Base-by-base conservation (phyloP, 1,140 invertebrate genomes). In the Penaeus japonicus region DNA sequence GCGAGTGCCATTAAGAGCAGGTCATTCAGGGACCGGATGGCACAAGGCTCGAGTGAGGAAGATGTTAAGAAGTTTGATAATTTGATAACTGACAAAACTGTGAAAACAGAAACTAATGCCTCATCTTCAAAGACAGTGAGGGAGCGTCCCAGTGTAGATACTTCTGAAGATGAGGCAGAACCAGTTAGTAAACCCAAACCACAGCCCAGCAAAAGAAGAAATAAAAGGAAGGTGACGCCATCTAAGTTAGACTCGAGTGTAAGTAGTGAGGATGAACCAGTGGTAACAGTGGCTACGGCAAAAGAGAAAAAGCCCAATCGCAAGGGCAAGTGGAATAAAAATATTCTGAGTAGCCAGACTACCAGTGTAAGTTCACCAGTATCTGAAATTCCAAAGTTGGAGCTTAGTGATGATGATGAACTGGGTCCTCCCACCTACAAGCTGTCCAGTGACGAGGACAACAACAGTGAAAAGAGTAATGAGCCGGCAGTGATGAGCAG, bases 301-400 rank as follows among this genome's bases (percentile, higher is more conserved):
- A 84, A 92, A 91, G 91, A 91, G 90, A 93, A 91, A 92, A 93
- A 91, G 91, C 65, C 91, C 87, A 84, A n/a, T 81, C 57, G 82
- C n/a, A 65, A 15, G 4, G 30, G 83, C 54, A 55, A 70, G 75
- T 59, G 54, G 70, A 22, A 62, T 27, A 73, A n/a, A 35, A 35
- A 59, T 59, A 22, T 57, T 24, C 32, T 78, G 22, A 62, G 35
- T 32, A 27, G 27, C 59, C 78, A 59, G 35, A 55, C 85, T 27
- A 54, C 55, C 15, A 62, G 47, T 55, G 84, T 73, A 27, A 73
- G 55, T 77, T 81, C 78, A 24, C 62, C 85, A 22, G 80, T 55
- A 12, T 47, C 54, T 62, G 81, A 53, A 24, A 47, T 55, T 35
- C 87, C 85, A 73, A 90, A 89, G 65, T 54, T 85, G 73, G 84